These are phyloP conservation scores for Coilia nasus DNA, from an alignment of 2,797 vertebrate genomes.

Conservation along the genomic window DNA sequence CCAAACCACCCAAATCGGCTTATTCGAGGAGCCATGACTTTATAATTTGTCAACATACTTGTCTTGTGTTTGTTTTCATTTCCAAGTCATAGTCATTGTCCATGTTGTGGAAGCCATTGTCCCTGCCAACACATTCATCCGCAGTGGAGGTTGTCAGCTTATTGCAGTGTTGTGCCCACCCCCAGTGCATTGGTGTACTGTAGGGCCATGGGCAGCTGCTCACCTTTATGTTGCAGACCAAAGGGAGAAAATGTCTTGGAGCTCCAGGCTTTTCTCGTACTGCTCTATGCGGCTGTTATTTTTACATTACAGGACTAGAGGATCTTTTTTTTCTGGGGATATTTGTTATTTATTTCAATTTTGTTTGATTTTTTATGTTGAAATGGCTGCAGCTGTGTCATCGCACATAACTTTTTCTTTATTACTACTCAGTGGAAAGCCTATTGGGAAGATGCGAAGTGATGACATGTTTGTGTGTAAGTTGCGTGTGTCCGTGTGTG, in stretches of 20 bases:
- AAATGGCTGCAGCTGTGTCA: slow-evolving; percentile 1
- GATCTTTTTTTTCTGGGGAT: background rate
- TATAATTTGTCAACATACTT: background rate
- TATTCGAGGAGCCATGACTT: background rate
- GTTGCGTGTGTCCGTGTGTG: background rate
- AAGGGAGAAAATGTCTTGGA: background rate
- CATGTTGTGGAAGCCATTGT: background rate
- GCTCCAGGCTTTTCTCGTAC: background rate
- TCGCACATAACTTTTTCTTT: background rate
- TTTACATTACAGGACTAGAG: background rate
- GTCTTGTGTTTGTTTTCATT: background rate
- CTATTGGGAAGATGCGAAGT: no score
- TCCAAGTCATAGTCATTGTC: background rate
- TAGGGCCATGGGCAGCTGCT: background rate
- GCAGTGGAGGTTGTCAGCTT: background rate
- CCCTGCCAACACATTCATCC: background rate
- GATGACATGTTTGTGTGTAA: background rate
- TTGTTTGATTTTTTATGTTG: background rate
- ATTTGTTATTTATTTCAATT: background rate
- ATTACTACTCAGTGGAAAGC: no score
- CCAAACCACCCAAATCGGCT: background rate
- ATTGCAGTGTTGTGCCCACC: background rate
- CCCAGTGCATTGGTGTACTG: background rate
- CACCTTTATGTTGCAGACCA: background rate
- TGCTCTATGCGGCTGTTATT: background rate